Evolutionary conservation across 2,797 vertebrate genomes (phyloP).

Genomic region (Oreonectes daqikongensis): DNA sequence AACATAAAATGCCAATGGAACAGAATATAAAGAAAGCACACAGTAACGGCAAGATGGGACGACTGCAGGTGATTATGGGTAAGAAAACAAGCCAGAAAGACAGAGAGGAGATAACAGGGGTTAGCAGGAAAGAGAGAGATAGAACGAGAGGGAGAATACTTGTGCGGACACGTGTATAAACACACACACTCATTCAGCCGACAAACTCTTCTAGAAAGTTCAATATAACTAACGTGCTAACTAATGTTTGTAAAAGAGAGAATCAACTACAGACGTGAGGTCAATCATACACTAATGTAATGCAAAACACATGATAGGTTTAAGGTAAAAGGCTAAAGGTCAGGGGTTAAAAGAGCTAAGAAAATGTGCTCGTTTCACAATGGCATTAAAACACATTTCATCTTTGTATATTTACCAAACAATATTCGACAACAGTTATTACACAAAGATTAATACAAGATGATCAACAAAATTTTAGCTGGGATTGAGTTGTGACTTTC

Average conservation of each 20-base stretch:
- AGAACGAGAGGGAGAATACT: slow-evolving; percentile 35
- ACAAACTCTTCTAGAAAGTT: not conserved
- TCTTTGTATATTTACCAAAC: not conserved
- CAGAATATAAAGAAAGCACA: slow-evolving; percentile 77
- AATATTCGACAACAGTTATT: not conserved
- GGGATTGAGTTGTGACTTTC: not conserved
- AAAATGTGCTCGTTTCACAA: slow-evolving; percentile 33
- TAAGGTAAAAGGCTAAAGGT: slow-evolving; percentile 57
- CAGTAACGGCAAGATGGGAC: slow-evolving; percentile 78
- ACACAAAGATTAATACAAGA: not conserved
- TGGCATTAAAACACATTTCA: not conserved
- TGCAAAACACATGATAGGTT: slow-evolving; percentile 50
- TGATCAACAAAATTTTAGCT: too few species aligned
- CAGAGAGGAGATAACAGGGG: slow-evolving; percentile 60
- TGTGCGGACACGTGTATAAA: slow-evolving; percentile 32
- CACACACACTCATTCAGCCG: slow-evolving; percentile 18
- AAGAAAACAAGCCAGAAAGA: slow-evolving; percentile 60
- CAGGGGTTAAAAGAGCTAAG: slow-evolving; percentile 63
- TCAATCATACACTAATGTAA: slow-evolving; percentile 52
- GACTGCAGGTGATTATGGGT: slow-evolving; percentile 70
- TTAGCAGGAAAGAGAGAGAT: slow-evolving; percentile 51
- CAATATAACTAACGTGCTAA: slow-evolving; percentile 40
- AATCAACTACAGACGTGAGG: slow-evolving; percentile 49
- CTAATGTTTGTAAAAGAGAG: slow-evolving; percentile 61
- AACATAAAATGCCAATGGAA: slow-evolving; percentile 81